phyloP scores from a whole-genome alignment of 2,113 vertebrate genomes.

The Varanus salvator region DNA sequence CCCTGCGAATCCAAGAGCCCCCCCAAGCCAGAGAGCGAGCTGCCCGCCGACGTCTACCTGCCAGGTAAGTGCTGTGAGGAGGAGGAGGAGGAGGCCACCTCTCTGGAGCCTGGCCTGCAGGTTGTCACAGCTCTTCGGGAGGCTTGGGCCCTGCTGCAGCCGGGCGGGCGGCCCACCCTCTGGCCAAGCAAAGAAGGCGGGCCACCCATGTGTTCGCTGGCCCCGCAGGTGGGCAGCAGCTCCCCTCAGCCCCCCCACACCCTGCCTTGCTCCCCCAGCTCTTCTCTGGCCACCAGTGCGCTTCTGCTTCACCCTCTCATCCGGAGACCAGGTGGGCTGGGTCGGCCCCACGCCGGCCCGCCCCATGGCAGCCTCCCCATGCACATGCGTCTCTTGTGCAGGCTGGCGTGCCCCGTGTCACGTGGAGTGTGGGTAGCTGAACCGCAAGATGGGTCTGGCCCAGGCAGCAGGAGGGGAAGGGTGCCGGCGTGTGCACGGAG shows the following conservation, averaged over 20 bases:
- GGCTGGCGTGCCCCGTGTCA: too few relatives aligned
- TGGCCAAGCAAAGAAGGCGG: not conserved
- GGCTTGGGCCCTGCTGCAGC: too few relatives aligned
- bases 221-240: too few relatives aligned
- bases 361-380: not conserved
- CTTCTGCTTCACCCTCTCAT: not conserved
- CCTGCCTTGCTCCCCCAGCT: too few relatives aligned
- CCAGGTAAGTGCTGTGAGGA: constrained; percentile 68
- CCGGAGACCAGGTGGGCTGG: not conserved
- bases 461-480: too few relatives aligned
- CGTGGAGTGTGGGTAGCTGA: too few relatives aligned
- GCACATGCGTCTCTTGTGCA: not conserved
- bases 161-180: not conserved
- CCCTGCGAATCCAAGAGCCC: constrained; percentile 80
- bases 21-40: constrained; percentile 80
- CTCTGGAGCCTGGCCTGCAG: not conserved
- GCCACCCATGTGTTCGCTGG: too few relatives aligned
- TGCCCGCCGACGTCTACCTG: constrained; percentile 81
- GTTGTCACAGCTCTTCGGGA: not conserved
- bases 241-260: too few relatives aligned
- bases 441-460: too few relatives aligned
- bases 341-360: too few relatives aligned
- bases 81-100: rapidly evolving
- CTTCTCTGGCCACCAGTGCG: too few relatives aligned
- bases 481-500: too few relatives aligned